Evolutionary conservation across 2,113 vertebrate genomes (phyloP), one percentile per base, ranked within the genome.

Genomic region (Coregonus clupeaformis): DNA sequence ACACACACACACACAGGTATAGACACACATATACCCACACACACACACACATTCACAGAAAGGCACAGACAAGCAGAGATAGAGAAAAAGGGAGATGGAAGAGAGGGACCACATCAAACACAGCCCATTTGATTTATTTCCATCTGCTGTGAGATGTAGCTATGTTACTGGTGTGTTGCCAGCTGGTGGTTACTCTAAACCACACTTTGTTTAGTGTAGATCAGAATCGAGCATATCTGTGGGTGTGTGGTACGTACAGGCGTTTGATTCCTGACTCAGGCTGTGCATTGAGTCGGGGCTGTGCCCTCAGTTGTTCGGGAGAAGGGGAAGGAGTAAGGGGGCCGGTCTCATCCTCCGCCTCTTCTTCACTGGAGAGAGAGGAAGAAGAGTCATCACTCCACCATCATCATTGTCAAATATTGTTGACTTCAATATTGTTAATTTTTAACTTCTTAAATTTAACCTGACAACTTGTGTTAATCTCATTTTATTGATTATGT

Each of bases 241-340:
- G 30, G 36, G 9, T 25, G 6, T 30, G 4, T 69, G 75, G 18
- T 77, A 98, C 97, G 89, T 94, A 99, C 97, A 99, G 93, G 81
- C 97, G 92, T 89, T 96, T 98, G 92, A 99, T 99, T 84, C 97
- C 96, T 0, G 97, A 99, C 85, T 99, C 97, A 0, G 95, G 95
- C 86, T 95, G 96, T 9, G 92, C 86, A 71, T 94, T 83, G 3
- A 91, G 89, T n/a, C 92, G 94, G 0, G 93, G 87, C 68, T 89
- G 93, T 27, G 72, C 76, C 76, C 87, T 84, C 71, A 88, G 87
- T 1, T 94, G 87, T 1, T 94, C 83, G 0, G 94, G 92, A 0
- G 92, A 89, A 4, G 91, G 91, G 6, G 92, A 91, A 4, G 95
- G 88, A 55, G 92, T 91, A 3, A 93, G 86, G 36, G 92, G 80